Evolutionary conservation across 2,797 vertebrate genomes (phyloP), one percentile per base, ranked within the genome.

Genomic region (Phataginus tetradactyla): DNA sequence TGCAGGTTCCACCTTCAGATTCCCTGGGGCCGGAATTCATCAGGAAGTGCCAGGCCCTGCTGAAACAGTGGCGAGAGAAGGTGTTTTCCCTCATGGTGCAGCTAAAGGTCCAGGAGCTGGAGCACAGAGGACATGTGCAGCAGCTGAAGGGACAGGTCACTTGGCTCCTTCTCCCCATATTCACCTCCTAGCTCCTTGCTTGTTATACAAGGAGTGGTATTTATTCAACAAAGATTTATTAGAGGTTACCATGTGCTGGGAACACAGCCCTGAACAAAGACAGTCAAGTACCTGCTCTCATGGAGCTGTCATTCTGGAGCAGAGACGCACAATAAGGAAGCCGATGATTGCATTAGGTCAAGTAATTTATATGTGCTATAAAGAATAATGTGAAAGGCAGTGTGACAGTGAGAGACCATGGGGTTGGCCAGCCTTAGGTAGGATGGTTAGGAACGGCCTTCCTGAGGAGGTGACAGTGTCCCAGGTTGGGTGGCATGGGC

Each of bases 41-140:
- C 95, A 25, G 86, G 88, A 99, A 98, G 96, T 97, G 97, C 71
- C 98, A 98, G 96, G 94, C 96, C n/a, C 97, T 99, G 95, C 98
- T 99, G 95, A 98, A 97, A 37, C 94, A 98, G 49, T 99, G 99
- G 99, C 99, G 99, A 94, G 98, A 99, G 95, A 99, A 99, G 97
- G 99, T 99, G 27, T 99, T 99, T 96, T 98, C 98, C 63, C 98
- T 99, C 42, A 99, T 99, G 66, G 98, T 99, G 93, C 99, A 99
- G 98, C 99, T 99, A 71, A 99, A 99, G 86, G 98, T 98, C 17
- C 99, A 99, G 97, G 99, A 99, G 87, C 97, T 99, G 17, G 98
- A 99, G 95, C 98, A 99, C 9, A 97, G 97, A 92, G 92, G 97
- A 10, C 29, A 34, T 1, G 10, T 69, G 75, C 42, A 81, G 34